phyloP scores from a whole-genome alignment of 2,113 vertebrate species.

The Tauraco erythrolophus region DNA sequence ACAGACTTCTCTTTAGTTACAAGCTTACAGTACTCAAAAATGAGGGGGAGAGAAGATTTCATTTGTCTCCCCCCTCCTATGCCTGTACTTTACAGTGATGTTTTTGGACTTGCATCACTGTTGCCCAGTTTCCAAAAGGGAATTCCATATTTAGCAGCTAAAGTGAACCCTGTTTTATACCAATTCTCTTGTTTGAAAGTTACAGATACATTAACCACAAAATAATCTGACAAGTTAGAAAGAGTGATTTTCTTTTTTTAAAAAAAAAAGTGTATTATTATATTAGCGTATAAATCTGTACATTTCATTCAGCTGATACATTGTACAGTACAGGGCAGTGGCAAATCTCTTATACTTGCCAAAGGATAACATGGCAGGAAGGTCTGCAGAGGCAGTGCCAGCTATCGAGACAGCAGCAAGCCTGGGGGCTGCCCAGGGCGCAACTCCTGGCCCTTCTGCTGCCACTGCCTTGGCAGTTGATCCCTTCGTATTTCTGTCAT shows the following conservation, averaged over 20 bases:
- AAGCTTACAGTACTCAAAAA: neutral
- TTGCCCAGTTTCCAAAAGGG: neutral
- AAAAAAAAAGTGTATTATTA: neutral
- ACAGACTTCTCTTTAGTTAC: neutral
- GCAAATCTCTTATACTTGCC: neutral
- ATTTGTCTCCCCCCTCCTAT: neutral
- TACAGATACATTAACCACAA: neutral
- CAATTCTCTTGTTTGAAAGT: neutral
- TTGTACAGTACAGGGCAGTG: neutral
- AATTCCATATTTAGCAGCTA: neutral
- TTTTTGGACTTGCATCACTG: neutral
- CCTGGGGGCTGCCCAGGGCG: neutral
- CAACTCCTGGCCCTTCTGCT: neutral
- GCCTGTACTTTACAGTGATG: neutral
- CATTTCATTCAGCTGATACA: neutral
- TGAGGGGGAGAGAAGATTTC: fast-evolving
- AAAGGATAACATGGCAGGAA: neutral
- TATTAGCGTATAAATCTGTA: neutral
- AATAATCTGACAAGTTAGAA: neutral
- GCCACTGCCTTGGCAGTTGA: neutral
- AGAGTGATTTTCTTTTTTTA: neutral
- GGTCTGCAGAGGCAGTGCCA: fast-evolving
- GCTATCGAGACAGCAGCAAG: neutral
- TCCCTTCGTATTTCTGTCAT: fast-evolving
- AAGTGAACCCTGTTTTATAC: neutral